A percentile compares a stretch with the other conserved stretches of the same genome.
Evolutionary conservation across 2,888 invertebrate genomes (phyloP).

Genomic region (Thereva nobilitata): DNA sequence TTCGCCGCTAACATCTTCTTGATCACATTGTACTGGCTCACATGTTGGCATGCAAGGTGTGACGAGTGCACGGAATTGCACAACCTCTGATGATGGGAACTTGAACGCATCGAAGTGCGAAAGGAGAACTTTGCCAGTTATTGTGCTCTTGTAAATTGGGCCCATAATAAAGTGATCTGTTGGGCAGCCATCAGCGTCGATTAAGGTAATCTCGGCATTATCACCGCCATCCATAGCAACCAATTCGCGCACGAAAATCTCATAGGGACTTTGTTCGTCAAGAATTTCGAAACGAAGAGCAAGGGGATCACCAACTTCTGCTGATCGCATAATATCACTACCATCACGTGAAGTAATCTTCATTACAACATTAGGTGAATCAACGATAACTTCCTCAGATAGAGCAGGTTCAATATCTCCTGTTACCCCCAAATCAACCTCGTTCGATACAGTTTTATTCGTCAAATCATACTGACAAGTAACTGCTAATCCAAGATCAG

Average conservation of each 20-base stretch:
- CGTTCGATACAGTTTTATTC: constrained; percentile 91
- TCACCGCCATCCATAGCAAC: constrained; percentile 94
- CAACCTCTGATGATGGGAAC: constrained; percentile 92
- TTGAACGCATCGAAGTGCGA: constrained; percentile 96
- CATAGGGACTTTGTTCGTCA: constrained; percentile 91
- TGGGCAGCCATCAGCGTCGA: constrained; percentile 90
- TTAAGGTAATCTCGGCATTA: constrained; percentile 88
- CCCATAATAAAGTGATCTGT: constrained; percentile 95
- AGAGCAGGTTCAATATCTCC: constrained; percentile 86
- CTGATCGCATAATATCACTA: constrained; percentile 81
- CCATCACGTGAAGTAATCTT: constrained; percentile 85
- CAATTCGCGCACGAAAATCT: constrained; percentile 91
- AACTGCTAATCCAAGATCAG: constrained; percentile 89
- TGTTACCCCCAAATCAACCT: constrained; percentile 85
- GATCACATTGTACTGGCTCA: constrained; percentile 88
- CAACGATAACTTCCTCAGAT: constrained; percentile 89
- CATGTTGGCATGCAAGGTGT: constrained; percentile 93
- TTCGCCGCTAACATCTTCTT: constrained; percentile 81
- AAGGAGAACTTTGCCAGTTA: constrained; percentile 79
- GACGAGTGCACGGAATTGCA: constrained; percentile 93
- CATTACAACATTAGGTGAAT: constrained; percentile 94
- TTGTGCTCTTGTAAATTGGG: constrained; percentile 80
- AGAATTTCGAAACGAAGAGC: constrained; percentile 90
- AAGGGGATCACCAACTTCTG: constrained; percentile 91
- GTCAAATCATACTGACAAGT: constrained; percentile 93